Percentiles rank a stretch among this genome's conserved stretches.
Evolutionary conservation across 2,797 vertebrate genomes (phyloP).

Genomic region (Oreortyx pictus): DNA sequence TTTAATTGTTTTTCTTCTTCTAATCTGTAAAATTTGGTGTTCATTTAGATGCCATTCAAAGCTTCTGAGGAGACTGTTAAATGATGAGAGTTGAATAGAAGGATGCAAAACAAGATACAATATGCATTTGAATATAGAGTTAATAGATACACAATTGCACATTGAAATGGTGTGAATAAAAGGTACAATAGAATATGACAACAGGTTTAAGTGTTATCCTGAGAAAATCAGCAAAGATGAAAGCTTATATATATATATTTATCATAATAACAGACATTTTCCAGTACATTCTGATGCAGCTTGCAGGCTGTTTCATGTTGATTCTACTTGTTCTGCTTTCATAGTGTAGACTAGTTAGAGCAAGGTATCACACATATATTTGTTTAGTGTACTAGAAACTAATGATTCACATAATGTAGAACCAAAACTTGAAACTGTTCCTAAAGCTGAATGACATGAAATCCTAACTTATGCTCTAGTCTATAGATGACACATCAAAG

Average conservation of each 20-base stretch:
- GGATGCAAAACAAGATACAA: neutral
- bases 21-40: neutral
- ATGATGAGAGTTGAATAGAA: neutral
- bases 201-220: neutral
- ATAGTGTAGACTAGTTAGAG: neutral
- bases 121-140: neutral
- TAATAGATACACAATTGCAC: neutral
- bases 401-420: neutral
- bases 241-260: neutral
- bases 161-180: neutral
- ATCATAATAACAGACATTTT: neutral
- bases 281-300: neutral
- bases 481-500: neutral
- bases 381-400: neutral
- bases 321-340: neutral
- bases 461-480: neutral
- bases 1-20: neutral
- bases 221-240: neutral
- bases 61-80: neutral
- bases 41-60: neutral
- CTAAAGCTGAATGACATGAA: constrained; percentile 17
- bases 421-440: neutral
- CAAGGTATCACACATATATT: neutral
- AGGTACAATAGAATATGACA: neutral
- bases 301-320: neutral